A percentile compares a stretch with the other conserved stretches of the same genome.
Conservation (phyloP, 2,888 invertebrate species). For the Stenodema calcarata region DNA sequence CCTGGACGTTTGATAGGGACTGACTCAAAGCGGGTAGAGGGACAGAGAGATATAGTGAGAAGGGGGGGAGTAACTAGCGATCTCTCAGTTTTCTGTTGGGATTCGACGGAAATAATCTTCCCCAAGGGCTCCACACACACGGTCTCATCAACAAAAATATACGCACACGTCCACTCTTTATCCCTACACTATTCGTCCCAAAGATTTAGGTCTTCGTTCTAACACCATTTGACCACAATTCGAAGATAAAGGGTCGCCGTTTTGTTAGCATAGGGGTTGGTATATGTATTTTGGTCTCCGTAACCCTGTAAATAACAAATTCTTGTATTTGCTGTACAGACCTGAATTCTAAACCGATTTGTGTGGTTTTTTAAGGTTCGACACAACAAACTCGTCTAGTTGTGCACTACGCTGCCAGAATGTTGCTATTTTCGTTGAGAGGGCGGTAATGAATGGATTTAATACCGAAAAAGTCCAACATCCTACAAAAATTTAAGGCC, state of each 20-base stretch:
- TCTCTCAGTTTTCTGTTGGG: slow-evolving; percentile 35
- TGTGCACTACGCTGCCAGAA: no score
- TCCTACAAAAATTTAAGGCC: no score
- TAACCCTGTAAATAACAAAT: no score
- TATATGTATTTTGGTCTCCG: no score
- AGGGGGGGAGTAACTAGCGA: neutral
- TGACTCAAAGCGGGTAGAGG: neutral
- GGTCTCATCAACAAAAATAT: neutral
- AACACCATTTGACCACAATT: neutral
- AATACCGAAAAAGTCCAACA: no score
- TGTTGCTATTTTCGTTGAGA: no score
- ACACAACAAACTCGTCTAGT: no score
- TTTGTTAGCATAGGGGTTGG: neutral
- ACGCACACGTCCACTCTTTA: neutral
- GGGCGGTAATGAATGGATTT: no score
- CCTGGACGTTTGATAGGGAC: slow-evolving; percentile 19
- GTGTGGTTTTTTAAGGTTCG: no score
- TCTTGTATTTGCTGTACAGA: no score
- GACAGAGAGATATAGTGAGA: neutral
- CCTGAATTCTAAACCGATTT: no score
- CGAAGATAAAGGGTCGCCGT: slow-evolving; percentile 4
- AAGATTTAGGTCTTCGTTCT: neutral
- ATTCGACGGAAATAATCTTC: slow-evolving; percentile 14
- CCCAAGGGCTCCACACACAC: neutral
- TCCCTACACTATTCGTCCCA: slow-evolving; percentile 5